Base-by-base conservation (phyloP, 2,888 invertebrate species). In the Masnerella sp. region DNA sequence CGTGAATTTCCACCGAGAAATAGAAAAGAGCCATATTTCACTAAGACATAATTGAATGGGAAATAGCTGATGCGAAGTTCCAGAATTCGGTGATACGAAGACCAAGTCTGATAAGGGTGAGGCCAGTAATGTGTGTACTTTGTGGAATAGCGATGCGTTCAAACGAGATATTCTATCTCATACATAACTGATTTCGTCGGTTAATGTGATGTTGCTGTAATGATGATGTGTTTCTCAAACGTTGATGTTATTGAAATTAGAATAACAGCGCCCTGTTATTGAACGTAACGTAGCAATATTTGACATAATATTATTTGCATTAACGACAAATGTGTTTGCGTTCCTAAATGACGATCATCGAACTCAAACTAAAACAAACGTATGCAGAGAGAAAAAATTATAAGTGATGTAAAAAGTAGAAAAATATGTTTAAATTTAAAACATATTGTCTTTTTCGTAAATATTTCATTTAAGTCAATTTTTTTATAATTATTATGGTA, bases 231-330 rank as follows among this genome's bases (percentile, higher is more conserved):
- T 42, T 49, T 36, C 58, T 51, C 42, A 15, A 42, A 58, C 58
- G 67, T 58, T 67, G 17, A 34, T 58, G n/a, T 67, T 58, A 58
- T 51, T 58, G 49, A 34, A 58, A 58, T 58, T 58, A 40, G 42
- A 67, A 67, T 51, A 67, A 58, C 25, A 51, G 28, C 40, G 38
- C 32, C 2, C n/a, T 56, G 12, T 47, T 65, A 65, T 38, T 56
- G 15, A 25, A 38, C 15, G 14, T 18, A 54, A 30, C 32, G 20
- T 28, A 15, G 2, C 30, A 15, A 8, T 15, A 28, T 47, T 56
- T 52, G 40, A 56, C 42, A 17, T 51, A 28, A 58, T 11, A 36
- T 47, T 47, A 22, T n/a, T n/a, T n/a, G n/a, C n/a, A n/a, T n/a
- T n/a, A n/a, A n/a, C n/a, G n/a, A n/a, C n/a, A n/a, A n/a, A n/a